These are phyloP conservation scores for Liparis tanakae DNA, from an alignment of 2,797 vertebrate species.

Conservation along the genomic window DNA sequence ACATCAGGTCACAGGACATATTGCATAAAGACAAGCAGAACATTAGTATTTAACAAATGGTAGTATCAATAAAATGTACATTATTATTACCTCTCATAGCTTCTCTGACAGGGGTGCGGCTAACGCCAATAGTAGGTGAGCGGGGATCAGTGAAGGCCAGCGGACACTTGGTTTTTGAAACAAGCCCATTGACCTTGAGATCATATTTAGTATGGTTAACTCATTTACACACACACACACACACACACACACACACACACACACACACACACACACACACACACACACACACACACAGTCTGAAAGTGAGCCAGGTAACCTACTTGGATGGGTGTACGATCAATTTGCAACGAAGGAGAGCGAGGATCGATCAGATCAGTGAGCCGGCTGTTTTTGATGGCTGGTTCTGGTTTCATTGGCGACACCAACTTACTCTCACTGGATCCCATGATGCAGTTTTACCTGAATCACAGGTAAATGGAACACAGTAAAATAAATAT, in stretches of 20 bases:
- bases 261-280: too few relatives aligned
- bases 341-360: conserved; percentile 77
- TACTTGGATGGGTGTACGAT: conserved; percentile 86
- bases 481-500: neutral
- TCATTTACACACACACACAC: too few relatives aligned
- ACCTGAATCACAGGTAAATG: neutral
- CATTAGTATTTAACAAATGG: neutral
- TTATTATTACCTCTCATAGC: conserved; percentile 75
- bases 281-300: neutral
- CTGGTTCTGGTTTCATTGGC: conserved; percentile 63
- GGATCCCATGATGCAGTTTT: conserved; percentile 76
- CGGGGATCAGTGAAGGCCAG: conserved; percentile 76
- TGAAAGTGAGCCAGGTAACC: neutral
- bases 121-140: conserved; percentile 78
- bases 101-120: conserved; percentile 82
- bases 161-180: conserved; percentile 41
- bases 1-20: neutral
- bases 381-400: conserved; percentile 58
- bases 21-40: neutral
- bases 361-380: conserved; percentile 77
- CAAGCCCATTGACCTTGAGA: conserved; percentile 57
- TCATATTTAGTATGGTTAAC: neutral
- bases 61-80: too few relatives aligned
- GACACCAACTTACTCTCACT: conserved; percentile 78
- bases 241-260: too few relatives aligned